Conservation (phyloP, 2,113 vertebrate species). For the Aptenodytes patagonicus region DNA sequence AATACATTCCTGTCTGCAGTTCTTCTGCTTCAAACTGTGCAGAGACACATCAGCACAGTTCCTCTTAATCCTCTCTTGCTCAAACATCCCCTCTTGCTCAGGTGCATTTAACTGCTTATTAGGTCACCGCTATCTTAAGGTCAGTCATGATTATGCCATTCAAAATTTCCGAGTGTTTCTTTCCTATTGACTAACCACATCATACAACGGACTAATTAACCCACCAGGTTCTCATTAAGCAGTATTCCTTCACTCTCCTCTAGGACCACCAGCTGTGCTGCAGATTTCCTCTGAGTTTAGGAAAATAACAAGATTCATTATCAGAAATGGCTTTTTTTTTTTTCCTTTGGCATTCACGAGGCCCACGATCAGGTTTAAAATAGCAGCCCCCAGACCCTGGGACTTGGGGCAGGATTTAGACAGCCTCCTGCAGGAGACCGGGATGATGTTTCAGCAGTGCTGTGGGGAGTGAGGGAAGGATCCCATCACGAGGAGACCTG, state of each 20-base stretch:
- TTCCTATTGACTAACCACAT: slow-evolving; percentile 19
- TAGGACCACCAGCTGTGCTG: slow-evolving; percentile 25
- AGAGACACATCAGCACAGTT: not conserved
- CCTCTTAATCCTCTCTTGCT: not conserved
- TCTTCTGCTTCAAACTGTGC: not conserved
- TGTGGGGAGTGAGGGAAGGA: not conserved
- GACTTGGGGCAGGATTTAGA: not conserved
- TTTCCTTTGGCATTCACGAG: not conserved
- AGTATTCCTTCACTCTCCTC: slow-evolving; percentile 1
- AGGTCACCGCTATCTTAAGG: not conserved
- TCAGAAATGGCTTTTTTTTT: not conserved
- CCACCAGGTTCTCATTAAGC: slow-evolving; percentile 47
- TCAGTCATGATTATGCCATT: not conserved
- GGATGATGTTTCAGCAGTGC: not conserved
- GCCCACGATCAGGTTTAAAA: not conserved
- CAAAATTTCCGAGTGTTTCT: not conserved
- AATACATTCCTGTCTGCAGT: not conserved
- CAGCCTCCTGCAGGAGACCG: not conserved
- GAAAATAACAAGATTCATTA: slow-evolving; percentile 40
- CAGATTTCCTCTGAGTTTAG: slow-evolving; percentile 48
- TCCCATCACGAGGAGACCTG: not conserved
- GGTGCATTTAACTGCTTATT: slow-evolving; percentile 6
- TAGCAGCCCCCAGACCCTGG: not conserved
- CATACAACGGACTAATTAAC: slow-evolving; percentile 37
- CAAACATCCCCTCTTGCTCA: not conserved